Evolutionary conservation across 2,113 vertebrate species (phyloP), one percentile per base, ranked within the genome.

Genomic region (Lasiurus cinereus): DNA sequence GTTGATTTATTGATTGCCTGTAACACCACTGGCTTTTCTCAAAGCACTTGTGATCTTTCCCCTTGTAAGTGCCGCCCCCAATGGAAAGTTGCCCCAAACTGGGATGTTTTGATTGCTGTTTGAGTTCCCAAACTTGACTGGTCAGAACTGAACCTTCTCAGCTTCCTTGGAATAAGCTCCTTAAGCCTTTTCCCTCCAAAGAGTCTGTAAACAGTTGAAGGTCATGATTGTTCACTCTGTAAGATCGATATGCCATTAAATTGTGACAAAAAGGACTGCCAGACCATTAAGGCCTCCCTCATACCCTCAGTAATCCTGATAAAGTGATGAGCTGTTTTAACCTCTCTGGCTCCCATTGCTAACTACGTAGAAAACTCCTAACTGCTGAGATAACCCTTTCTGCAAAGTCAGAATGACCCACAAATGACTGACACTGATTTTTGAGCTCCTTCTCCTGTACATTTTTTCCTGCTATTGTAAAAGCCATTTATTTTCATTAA

Each of bases 171-270:
- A 98, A 96, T 97, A 98, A 96, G 90, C 88, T 98, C 83, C 94
- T 97, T 97, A 98, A 98, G 89, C 73, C 87, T 97, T 97, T 98
- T 98, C 96, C 85, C 97, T 97, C 97, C 97, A 96, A 98, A 98
- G 89, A 90, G 94, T 97, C 97, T 97, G 89, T 97, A 98, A 98
- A 97, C 80, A 95, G 93, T 83, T 98, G 97, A 98, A 98, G 97
- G 98, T 98, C 98, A 97, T 97, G 97, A 97, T 96, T 97, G 98
- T 97, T 98, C 98, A 94, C 97, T 98, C 8, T 96, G 1, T 87
- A 97, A 97, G 96, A 98, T 98, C 98, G 97, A 98, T 98, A 98
- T 93, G 96, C 97, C 95, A 98, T 98, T 98, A 98, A 97, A 97
- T 97, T 98, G 97, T 97, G 97, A 98, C 97, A 98, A 98, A 98